Conservation (phyloP, 1,140 invertebrate genomes). For the Neodiprion virginianus region DNA sequence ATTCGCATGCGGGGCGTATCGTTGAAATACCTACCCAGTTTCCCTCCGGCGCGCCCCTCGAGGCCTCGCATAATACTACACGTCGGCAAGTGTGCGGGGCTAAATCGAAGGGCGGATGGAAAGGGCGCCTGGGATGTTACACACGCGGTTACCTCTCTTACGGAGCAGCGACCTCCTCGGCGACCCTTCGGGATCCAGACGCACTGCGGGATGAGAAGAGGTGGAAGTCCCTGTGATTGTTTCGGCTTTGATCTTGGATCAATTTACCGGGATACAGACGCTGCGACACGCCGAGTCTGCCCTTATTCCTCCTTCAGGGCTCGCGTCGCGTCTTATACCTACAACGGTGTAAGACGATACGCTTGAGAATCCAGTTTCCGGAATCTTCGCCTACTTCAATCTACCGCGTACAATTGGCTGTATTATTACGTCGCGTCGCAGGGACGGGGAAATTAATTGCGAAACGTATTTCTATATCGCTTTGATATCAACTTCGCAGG, state of each 20-base stretch:
- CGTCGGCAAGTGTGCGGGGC: neutral
- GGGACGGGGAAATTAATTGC: neutral
- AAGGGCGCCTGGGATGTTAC: conserved; percentile 46
- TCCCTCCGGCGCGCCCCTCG: neutral
- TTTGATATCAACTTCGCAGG: neutral
- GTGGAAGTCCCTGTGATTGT: conserved; percentile 59
- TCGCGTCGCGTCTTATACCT: conserved; percentile 24
- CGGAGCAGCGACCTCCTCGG: conserved; percentile 13
- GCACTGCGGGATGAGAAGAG: conserved; percentile 30
- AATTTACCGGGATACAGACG: conserved; percentile 58
- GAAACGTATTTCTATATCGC: neutral
- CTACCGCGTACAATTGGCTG: conserved; percentile 28
- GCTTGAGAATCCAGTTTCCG: conserved; percentile 41
- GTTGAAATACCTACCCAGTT: neutral
- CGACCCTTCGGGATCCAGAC: conserved; percentile 20
- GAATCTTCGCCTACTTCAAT: conserved; percentile 12
- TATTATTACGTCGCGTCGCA: neutral
- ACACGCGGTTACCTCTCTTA: conserved; percentile 51
- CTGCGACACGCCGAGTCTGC: conserved; percentile 26
- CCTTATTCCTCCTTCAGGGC: conserved; percentile 16
- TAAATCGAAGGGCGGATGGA: conserved; percentile 11
- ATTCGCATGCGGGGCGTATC: neutral
- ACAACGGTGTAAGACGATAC: conserved; percentile 42
- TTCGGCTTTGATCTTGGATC: conserved; percentile 63
- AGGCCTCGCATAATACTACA: neutral